Conservation (phyloP, 1,140 invertebrate species). For the Pseudomyrmex gracilis region DNA sequence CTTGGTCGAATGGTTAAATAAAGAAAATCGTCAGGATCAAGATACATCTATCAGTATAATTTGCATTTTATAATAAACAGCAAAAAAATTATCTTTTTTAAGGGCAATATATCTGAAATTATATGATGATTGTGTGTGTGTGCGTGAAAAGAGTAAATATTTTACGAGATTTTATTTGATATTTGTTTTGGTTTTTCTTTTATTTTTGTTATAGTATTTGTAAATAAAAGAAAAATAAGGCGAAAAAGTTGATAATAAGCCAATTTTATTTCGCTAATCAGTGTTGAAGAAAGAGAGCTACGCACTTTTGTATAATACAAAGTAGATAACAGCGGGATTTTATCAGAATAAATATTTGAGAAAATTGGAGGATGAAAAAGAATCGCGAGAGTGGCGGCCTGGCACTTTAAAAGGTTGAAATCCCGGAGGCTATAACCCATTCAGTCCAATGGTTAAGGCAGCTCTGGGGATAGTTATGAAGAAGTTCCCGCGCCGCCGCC, state of each 20-base stretch:
- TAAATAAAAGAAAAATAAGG: neutral
- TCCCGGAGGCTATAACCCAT: slow-evolving; percentile 51
- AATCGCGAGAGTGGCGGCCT: neutral
- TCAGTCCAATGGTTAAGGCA: slow-evolving; percentile 29
- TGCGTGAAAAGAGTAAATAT: too few relatives aligned
- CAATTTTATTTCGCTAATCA: neutral
- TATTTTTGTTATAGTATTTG: neutral
- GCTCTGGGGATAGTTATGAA: slow-evolving; percentile 40
- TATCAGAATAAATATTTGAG: slow-evolving; percentile 14
- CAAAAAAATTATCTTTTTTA: neutral
- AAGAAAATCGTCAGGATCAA: too few relatives aligned
- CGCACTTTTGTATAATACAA: neutral
- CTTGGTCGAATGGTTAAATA: slow-evolving; percentile 14
- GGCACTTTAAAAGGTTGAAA: slow-evolving; percentile 4
- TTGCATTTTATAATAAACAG: neutral
- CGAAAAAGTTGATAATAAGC: neutral
- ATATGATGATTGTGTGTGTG: too few relatives aligned
- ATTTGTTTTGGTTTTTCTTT: too few relatives aligned
- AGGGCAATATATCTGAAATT: too few relatives aligned
- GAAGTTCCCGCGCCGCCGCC: slow-evolving; percentile 23
- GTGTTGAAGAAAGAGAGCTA: neutral
- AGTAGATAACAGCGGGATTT: neutral
- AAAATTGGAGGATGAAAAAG: neutral
- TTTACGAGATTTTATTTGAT: too few relatives aligned
- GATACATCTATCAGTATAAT: too few relatives aligned